These are phyloP conservation scores for Lanistes nyassanus DNA, from an alignment of 1,140 invertebrate genomes.

Conservation along the genomic window DNA sequence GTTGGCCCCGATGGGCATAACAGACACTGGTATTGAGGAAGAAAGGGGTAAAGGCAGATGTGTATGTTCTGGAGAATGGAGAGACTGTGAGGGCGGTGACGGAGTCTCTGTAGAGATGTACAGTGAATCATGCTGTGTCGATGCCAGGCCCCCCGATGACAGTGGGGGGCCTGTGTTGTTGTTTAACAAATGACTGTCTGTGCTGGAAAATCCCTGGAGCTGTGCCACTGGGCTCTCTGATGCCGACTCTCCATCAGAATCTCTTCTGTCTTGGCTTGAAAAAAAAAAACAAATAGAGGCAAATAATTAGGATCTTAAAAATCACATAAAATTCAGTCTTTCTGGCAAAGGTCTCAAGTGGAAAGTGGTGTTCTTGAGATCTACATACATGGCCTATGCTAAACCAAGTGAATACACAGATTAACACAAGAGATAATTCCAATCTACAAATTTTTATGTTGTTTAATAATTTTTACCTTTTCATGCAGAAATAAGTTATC, in stretches of 20 bases:
- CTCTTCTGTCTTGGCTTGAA: constrained; percentile 15
- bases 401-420: too few relatives aligned
- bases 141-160: neutral
- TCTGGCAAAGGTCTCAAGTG: too few relatives aligned
- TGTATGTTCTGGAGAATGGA: constrained; percentile 9
- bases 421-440: too few relatives aligned
- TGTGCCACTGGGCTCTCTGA: constrained; percentile 17
- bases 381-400: too few relatives aligned
- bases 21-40: constrained; percentile 11
- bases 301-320: too few relatives aligned
- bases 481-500: too few relatives aligned
- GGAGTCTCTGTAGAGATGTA: constrained; percentile 24
- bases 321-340: too few relatives aligned
- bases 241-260: constrained; percentile 13
- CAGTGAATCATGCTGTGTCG: constrained; percentile 15
- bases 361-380: too few relatives aligned
- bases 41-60: constrained; percentile 22
- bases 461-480: too few relatives aligned
- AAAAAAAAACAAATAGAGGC: too few relatives aligned
- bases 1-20: constrained; percentile 32
- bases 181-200: neutral
- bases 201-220: neutral
- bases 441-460: too few relatives aligned
- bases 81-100: constrained; percentile 25
- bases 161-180: neutral